These are phyloP conservation scores for Microdon myrmicae DNA, from an alignment of 2,888 invertebrate species.

Conservation along the genomic window DNA sequence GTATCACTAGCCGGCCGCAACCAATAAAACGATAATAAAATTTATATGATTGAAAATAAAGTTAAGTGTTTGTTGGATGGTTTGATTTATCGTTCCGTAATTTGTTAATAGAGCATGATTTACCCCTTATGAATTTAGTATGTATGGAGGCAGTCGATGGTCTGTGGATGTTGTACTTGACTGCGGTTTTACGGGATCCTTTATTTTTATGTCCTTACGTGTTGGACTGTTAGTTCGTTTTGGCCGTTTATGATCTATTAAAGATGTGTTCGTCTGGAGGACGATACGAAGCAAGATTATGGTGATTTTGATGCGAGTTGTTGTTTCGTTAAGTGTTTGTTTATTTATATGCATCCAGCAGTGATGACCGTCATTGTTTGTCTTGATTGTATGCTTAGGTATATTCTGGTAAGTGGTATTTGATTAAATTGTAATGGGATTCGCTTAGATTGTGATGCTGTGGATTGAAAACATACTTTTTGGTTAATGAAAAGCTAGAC, in stretches of 20 bases:
- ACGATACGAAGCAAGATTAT: slow-evolving; percentile 24
- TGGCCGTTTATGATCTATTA: slow-evolving; percentile 48
- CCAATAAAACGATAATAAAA: slow-evolving; percentile 59
- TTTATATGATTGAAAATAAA: slow-evolving; percentile 59
- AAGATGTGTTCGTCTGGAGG: slow-evolving; percentile 42
- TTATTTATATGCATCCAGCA: slow-evolving; percentile 45
- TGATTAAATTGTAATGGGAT: slow-evolving; percentile 34
- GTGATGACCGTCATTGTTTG: slow-evolving; percentile 16
- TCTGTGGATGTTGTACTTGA: neutral
- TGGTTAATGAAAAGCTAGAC: too few relatives aligned
- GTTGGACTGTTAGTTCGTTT: slow-evolving; percentile 42
- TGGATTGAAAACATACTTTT: too few relatives aligned
- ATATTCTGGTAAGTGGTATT: slow-evolving; percentile 26
- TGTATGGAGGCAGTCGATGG: slow-evolving; percentile 17
- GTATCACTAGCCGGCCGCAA: slow-evolving; percentile 40
- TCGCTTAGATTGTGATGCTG: too few relatives aligned
- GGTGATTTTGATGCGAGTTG: slow-evolving; percentile 33
- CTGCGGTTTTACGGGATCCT: slow-evolving; percentile 42
- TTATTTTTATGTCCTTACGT: slow-evolving; percentile 49
- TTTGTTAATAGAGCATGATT: slow-evolving; percentile 59
- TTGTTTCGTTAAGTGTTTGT: slow-evolving; percentile 47
- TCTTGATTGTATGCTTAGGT: slow-evolving; percentile 12
- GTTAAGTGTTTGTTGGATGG: slow-evolving; percentile 57
- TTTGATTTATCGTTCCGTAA: slow-evolving; percentile 58
- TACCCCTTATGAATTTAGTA: slow-evolving; percentile 54